phyloP scores from a whole-genome alignment of 2,113 vertebrate species.

The Sus scrofa region DNA sequence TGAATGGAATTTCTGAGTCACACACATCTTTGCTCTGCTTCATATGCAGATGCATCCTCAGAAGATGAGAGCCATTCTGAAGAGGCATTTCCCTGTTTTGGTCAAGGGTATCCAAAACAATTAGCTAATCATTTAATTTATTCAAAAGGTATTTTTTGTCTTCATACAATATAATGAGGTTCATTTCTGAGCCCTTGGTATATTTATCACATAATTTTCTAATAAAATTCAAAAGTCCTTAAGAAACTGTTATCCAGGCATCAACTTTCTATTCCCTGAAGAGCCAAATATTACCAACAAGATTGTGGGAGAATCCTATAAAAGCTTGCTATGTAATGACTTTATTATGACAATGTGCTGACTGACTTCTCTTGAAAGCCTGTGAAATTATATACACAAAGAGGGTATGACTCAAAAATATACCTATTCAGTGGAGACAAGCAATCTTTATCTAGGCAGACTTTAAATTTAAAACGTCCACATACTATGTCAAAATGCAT shows the following conservation, averaged over 20 bases:
- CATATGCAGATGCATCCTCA: conserved; percentile 75
- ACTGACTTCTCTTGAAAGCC: background rate
- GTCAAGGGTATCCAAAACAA: conserved; percentile 54
- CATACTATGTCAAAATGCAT: background rate
- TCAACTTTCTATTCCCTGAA: background rate
- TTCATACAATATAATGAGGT: background rate
- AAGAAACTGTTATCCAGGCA: background rate
- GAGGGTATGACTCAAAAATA: background rate
- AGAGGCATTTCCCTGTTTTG: conserved; percentile 72
- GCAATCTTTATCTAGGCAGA: background rate
- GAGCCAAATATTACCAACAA: background rate
- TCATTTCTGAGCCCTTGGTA: background rate
- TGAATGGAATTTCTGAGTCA: conserved; percentile 79
- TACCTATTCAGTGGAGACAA: background rate
- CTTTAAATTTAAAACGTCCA: background rate
- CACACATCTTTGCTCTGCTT: conserved; percentile 57
- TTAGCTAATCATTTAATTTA: conserved; percentile 59
- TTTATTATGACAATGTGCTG: background rate
- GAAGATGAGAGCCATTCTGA: conserved; percentile 35
- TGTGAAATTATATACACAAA: background rate
- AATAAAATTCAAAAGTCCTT: background rate
- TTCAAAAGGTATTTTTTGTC: background rate
- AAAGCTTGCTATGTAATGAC: background rate
- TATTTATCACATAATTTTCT: background rate
- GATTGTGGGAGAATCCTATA: background rate